Conservation (phyloP, 1,140 invertebrate species). For the Conus ventricosus region DNA sequence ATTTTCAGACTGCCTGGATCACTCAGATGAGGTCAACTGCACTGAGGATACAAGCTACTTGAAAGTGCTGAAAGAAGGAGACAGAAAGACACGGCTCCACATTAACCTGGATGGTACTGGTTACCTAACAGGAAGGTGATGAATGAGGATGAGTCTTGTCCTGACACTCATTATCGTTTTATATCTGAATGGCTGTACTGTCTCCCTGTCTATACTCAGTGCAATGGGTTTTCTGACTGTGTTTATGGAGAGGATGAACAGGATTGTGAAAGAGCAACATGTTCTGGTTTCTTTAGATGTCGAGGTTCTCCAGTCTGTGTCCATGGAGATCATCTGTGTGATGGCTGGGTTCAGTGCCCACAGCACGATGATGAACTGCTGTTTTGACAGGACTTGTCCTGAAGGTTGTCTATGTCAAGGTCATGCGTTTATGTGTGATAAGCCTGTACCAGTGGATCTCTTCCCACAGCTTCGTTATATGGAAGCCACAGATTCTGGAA, state of each 20-base stretch:
- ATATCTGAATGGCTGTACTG: not conserved
- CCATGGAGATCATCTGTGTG: constrained; percentile 22
- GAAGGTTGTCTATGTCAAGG: constrained; percentile 42
- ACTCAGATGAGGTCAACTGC: not conserved
- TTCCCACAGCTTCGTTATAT: constrained; percentile 5
- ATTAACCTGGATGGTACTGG: not conserved
- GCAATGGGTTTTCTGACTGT: constrained; percentile 27
- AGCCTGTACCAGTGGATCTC: not conserved
- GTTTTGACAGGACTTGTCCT: constrained; percentile 41
- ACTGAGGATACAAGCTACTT: too few relatives aligned
- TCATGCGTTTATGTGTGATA: not conserved
- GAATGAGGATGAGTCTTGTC: not conserved
- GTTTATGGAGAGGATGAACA: not conserved
- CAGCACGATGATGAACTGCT: constrained; percentile 38
- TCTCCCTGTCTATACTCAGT: not conserved
- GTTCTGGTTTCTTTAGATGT: constrained; percentile 39
- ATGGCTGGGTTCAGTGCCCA: constrained; percentile 37
- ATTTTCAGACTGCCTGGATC: not conserved
- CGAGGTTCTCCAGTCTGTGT: constrained; percentile 24
- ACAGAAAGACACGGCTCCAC: not conserved
- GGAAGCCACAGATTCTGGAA: not conserved
- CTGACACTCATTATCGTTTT: constrained; percentile 10
- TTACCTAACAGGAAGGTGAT: not conserved
- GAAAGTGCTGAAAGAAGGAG: too few relatives aligned
- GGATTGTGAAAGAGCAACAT: constrained; percentile 7